Conservation (phyloP, 23 tunicate genomes). For the Ascidia mentula region DNA sequence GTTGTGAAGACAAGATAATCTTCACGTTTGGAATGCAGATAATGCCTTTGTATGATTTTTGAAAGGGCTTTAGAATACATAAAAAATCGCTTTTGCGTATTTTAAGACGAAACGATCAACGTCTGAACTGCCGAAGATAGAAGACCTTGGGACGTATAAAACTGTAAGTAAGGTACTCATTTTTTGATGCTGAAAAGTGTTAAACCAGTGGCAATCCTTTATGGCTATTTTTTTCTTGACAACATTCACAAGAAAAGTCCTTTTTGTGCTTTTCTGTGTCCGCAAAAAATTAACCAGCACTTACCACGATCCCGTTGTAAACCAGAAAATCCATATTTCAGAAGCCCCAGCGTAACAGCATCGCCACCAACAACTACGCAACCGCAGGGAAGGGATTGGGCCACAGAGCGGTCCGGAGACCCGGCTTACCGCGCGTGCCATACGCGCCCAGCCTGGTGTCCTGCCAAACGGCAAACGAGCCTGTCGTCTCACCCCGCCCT, state of each 20-base stretch:
- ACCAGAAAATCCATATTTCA: not conserved
- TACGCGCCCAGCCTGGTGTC: constrained; percentile 46
- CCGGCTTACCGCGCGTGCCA: constrained; percentile 23
- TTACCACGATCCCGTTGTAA: not conserved
- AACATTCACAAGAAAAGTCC: too few relatives aligned
- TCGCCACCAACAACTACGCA: not conserved
- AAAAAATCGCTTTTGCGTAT: too few relatives aligned
- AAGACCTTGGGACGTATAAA: not conserved
- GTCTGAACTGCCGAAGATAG: not conserved
- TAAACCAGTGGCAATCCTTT: too few relatives aligned
- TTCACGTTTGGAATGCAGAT: too few relatives aligned
- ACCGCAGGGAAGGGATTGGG: not conserved
- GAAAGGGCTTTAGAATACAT: too few relatives aligned
- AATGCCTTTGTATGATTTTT: too few relatives aligned
- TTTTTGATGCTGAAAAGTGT: too few relatives aligned
- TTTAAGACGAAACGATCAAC: not conserved
- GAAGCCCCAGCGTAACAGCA: not conserved
- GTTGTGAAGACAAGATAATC: too few relatives aligned
- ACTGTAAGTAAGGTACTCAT: not conserved
- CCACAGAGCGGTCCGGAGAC: constrained; percentile 16
- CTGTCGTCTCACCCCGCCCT: not conserved
- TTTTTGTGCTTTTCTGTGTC: too few relatives aligned
- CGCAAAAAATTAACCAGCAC: not conserved
- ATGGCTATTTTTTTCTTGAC: too few relatives aligned
- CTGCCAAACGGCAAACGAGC: not conserved